phyloP scores from a whole-genome alignment of 2,797 vertebrate genomes.

The Semotilus atromaculatus region DNA sequence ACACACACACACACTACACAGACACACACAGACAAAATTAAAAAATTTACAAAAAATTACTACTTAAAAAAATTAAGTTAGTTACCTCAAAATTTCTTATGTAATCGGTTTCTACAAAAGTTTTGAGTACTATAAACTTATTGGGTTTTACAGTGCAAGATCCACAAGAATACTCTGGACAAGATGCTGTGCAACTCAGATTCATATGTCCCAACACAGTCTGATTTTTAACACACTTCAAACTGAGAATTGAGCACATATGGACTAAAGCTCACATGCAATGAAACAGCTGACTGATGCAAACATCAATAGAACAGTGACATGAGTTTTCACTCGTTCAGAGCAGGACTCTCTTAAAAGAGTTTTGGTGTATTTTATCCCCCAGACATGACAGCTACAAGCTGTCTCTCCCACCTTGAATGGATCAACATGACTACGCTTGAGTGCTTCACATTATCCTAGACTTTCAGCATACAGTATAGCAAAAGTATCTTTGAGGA shows the following conservation, averaged over 20 bases:
- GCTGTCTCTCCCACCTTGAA: constrained; percentile 27
- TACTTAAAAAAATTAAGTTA: no score
- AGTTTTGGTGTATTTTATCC: constrained; percentile 19
- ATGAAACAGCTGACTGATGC: background rate
- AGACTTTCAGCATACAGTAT: background rate
- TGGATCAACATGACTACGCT: constrained; percentile 17
- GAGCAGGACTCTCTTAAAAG: constrained; percentile 32
- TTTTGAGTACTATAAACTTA: no score
- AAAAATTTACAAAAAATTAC: no score
- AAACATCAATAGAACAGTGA: background rate
- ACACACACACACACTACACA: no score
- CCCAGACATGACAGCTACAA: constrained; percentile 30
- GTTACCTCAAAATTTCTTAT: no score
- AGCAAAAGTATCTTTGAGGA: constrained; percentile 3
- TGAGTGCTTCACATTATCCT: constrained; percentile 17
- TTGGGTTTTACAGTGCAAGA: no score
- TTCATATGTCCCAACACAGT: constrained; percentile 1
- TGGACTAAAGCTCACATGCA: background rate
- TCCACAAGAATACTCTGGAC: background rate
- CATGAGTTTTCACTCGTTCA: constrained; percentile 9
- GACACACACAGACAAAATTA: no score
- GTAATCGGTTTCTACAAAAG: no score
- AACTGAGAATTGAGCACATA: background rate
- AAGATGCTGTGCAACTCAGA: background rate
- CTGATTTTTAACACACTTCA: background rate